Conservation (phyloP, 2,888 invertebrate genomes). For the Parnassius apollo region DNA sequence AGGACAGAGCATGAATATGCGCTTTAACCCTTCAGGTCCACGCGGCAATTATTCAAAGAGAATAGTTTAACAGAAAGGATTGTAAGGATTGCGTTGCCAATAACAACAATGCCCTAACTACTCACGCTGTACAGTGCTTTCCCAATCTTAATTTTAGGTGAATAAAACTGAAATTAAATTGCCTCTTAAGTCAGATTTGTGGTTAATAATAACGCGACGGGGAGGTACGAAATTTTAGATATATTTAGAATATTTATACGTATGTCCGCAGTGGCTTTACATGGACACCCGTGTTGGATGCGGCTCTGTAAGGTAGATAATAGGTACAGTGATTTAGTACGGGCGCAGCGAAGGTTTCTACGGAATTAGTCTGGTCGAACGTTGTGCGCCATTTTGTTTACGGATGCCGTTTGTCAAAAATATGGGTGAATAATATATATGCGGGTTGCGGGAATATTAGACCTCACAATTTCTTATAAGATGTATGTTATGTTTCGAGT, state of each 20-base stretch:
- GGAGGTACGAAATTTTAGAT: constrained; percentile 61
- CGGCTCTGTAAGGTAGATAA: constrained; percentile 66
- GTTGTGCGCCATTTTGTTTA: constrained; percentile 60
- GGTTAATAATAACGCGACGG: constrained; percentile 14
- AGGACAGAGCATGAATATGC: constrained; percentile 74
- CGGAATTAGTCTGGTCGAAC: constrained; percentile 71
- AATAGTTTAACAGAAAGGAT: constrained; percentile 82
- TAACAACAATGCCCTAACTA: constrained; percentile 37
- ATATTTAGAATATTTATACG: constrained; percentile 79
- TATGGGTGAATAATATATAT: constrained; percentile 34
- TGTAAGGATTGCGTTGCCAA: constrained; percentile 55
- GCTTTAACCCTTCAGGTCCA: constrained; percentile 79
- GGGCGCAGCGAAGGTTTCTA: constrained; percentile 62
- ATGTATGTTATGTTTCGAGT: background rate
- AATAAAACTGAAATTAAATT: constrained; percentile 33
- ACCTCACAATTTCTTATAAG: background rate
- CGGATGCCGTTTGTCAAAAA: constrained; percentile 41
- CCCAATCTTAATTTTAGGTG: constrained; percentile 22
- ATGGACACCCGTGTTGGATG: constrained; percentile 65
- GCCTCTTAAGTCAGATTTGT: constrained; percentile 19
- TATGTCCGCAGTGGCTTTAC: constrained; percentile 60
- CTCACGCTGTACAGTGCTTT: constrained; percentile 24
- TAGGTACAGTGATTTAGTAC: constrained; percentile 76
- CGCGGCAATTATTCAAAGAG: constrained; percentile 82
- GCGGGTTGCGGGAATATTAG: constrained; percentile 7